Conservation (phyloP, 2,113 vertebrate genomes). For the Cranoglanis bouderius region DNA sequence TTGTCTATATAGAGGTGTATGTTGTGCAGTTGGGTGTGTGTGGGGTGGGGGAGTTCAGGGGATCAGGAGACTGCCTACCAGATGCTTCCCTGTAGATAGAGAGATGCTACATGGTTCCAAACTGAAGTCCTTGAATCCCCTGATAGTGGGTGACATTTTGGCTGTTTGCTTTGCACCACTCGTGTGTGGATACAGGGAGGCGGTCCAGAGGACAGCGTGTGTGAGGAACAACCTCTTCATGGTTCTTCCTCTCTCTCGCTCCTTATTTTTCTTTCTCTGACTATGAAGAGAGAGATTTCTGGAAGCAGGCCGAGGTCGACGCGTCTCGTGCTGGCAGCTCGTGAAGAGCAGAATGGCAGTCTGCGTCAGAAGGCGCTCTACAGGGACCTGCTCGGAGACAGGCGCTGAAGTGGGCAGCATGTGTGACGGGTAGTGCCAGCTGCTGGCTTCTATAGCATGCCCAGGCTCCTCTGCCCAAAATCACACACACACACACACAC, state of each 20-base stretch:
- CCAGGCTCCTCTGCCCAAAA: constrained; percentile 38
- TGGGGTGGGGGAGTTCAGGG: not conserved
- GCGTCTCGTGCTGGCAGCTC: constrained; percentile 65
- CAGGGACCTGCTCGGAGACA: constrained; percentile 46
- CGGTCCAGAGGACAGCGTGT: constrained; percentile 45
- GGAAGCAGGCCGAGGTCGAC: constrained; percentile 62
- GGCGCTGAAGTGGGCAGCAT: constrained; percentile 38
- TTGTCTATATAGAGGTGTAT: not conserved
- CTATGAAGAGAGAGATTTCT: constrained; percentile 41
- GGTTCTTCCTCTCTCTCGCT: not conserved
- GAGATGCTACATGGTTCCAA: constrained; percentile 49
- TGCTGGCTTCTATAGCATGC: constrained; percentile 58
- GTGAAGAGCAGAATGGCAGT: constrained; percentile 62
- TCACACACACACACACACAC: not conserved
- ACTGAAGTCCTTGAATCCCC: constrained; percentile 53
- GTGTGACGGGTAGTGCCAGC: constrained; percentile 56
- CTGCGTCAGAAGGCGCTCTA: constrained; percentile 59
- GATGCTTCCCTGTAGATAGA: constrained; percentile 58
- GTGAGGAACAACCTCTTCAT: constrained; percentile 43
- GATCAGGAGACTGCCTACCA: constrained; percentile 38
- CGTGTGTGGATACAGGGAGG: constrained; percentile 57
- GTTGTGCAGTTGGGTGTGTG: not conserved
- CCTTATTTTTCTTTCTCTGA: constrained; percentile 5
- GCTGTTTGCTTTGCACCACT: constrained; percentile 53
- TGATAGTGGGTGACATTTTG: constrained; percentile 58